Conservation (phyloP, 2,797 vertebrate species). For the Falco peregrinus region DNA sequence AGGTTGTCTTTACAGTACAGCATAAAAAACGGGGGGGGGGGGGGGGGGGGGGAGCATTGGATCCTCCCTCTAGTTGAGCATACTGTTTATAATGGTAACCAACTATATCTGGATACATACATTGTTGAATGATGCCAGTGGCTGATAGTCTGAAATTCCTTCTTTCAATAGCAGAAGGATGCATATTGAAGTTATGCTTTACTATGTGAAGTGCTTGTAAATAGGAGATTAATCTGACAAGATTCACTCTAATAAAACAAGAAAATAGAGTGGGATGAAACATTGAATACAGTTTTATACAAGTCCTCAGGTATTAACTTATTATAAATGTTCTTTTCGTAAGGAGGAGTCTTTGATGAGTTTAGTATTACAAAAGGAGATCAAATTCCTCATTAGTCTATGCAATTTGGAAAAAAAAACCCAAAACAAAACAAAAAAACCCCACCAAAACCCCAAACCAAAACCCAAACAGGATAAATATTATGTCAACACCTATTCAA, state of each 20-base stretch:
- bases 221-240: background rate
- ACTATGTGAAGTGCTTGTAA: background rate
- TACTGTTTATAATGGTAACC: background rate
- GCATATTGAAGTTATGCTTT: background rate
- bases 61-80: background rate
- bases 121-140: background rate
- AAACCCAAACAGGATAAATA: background rate
- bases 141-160: background rate
- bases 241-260: background rate
- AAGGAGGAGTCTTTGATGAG: background rate
- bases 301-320: background rate
- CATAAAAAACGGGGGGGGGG: background rate
- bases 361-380: background rate
- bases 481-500: background rate
- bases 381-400: background rate
- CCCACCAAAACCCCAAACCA: no score
- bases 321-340: background rate
- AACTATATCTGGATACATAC: background rate
- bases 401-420: background rate
- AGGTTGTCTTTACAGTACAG: background rate
- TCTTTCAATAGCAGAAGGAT: background rate
- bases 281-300: background rate
- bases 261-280: background rate
- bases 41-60: background rate
- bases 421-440: background rate